Evolutionary conservation across 2,888 invertebrate species (phyloP).

Genomic region (Metellina segmentata): DNA sequence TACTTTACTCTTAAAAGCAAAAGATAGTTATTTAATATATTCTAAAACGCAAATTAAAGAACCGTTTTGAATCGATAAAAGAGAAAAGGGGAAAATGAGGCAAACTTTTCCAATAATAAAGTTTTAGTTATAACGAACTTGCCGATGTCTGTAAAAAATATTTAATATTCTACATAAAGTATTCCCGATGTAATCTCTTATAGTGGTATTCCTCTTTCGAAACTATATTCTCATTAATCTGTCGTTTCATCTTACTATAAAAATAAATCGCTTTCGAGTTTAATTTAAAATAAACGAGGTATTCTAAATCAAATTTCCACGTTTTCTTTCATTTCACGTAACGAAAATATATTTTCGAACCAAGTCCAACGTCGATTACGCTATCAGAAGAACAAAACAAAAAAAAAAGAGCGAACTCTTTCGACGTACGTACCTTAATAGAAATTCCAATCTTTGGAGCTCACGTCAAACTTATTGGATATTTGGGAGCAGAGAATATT

Average conservation of each 20-base stretch:
- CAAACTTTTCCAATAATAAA: too few relatives aligned
- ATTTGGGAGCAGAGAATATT: constrained; percentile 66
- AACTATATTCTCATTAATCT: neutral
- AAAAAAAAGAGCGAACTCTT: neutral
- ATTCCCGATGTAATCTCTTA: too few relatives aligned
- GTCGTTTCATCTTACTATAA: constrained; percentile 5
- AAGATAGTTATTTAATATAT: too few relatives aligned
- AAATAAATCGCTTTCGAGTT: constrained; percentile 22
- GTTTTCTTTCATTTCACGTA: neutral
- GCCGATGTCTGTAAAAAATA: too few relatives aligned
- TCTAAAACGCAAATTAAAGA: too few relatives aligned
- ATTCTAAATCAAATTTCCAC: constrained; percentile 13
- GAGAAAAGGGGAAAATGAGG: too few relatives aligned
- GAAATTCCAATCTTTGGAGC: constrained; percentile 45
- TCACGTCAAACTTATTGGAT: constrained; percentile 62
- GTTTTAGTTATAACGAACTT: too few relatives aligned
- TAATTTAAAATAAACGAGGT: constrained; percentile 14
- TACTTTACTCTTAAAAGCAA: too few relatives aligned
- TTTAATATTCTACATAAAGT: too few relatives aligned
- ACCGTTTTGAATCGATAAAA: too few relatives aligned
- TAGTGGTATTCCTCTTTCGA: neutral
- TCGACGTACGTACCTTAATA: constrained; percentile 54
- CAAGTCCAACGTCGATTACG: constrained; percentile 18
- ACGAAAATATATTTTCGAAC: constrained; percentile 25
- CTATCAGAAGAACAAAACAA: neutral